Conservation (phyloP, 2,797 vertebrate genomes). For the Pseudomugil gertrudae region DNA sequence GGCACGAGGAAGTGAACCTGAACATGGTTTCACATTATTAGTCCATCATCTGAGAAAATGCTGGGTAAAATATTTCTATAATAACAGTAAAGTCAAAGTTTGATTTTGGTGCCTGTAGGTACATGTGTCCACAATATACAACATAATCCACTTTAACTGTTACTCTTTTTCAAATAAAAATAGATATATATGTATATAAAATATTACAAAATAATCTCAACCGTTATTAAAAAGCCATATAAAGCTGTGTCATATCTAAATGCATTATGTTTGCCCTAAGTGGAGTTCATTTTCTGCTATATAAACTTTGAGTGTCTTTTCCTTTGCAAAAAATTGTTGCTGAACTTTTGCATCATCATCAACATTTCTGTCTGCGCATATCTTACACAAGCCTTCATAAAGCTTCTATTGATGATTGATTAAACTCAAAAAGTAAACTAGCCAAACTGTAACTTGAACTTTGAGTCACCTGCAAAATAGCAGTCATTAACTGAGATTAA, state of each 20-base stretch:
- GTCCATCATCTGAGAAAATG: neutral
- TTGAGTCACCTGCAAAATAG: neutral
- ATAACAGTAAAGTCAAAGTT: neutral
- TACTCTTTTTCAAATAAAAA: no score
- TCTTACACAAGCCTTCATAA: neutral
- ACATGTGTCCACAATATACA: neutral
- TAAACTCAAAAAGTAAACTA: neutral
- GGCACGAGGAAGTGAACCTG: no score
- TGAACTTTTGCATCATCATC: neutral
- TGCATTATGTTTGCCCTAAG: neutral
- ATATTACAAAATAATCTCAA: rapidly evolving
- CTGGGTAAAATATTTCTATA: neutral
- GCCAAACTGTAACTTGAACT: neutral
- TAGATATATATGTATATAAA: no score
- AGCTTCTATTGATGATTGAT: neutral
- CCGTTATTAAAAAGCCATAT: neutral
- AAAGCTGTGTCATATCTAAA: neutral
- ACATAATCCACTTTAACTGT: neutral
- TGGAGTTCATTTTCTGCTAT: neutral
- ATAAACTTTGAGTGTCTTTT: neutral
- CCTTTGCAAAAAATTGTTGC: neutral
- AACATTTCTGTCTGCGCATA: no score
- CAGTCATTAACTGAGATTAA: neutral
- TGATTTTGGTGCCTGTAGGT: neutral
- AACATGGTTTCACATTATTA: neutral